phyloP scores from a whole-genome alignment of 30 jellyfish, hydroid and myxozoan species.

The Chrysaora quinquecirrha region DNA sequence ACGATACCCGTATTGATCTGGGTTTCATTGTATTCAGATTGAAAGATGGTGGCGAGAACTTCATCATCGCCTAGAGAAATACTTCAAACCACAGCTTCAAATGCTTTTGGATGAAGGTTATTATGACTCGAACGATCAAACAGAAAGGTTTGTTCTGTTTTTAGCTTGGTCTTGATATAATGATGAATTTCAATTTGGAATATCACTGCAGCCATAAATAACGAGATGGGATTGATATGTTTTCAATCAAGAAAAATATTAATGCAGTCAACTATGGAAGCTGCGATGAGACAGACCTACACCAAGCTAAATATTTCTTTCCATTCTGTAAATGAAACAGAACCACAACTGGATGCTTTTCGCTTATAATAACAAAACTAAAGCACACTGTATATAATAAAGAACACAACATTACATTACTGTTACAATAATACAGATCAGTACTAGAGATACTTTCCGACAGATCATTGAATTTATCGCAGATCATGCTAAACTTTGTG shows the following conservation, averaged over 20 bases:
- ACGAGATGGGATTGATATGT: neutral
- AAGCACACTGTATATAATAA: neutral
- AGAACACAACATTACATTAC: neutral
- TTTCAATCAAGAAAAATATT: neutral
- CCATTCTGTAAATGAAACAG: neutral
- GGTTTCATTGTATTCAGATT: neutral
- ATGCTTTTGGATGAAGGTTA: constrained; percentile 1
- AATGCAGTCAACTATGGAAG: neutral
- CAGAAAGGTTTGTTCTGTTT: constrained; percentile 1
- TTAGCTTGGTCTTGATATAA: too few species aligned
- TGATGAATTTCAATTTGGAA: neutral
- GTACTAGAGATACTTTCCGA: constrained; percentile 2
- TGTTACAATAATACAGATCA: neutral
- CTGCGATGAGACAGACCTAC: constrained; percentile 6
- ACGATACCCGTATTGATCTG: constrained; percentile 4
- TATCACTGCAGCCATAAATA: constrained; percentile 1
- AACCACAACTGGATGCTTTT: neutral
- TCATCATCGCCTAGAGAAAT: neutral
- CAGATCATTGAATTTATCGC: neutral
- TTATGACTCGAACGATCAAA: neutral
- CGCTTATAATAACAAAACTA: neutral
- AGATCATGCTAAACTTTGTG: constrained; percentile 1
- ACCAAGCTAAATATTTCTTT: neutral
- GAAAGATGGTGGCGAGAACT: constrained; percentile 5
- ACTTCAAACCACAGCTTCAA: constrained; percentile 2